Conservation (phyloP, 2,888 invertebrate genomes). For the Operophtera brumata region DNA sequence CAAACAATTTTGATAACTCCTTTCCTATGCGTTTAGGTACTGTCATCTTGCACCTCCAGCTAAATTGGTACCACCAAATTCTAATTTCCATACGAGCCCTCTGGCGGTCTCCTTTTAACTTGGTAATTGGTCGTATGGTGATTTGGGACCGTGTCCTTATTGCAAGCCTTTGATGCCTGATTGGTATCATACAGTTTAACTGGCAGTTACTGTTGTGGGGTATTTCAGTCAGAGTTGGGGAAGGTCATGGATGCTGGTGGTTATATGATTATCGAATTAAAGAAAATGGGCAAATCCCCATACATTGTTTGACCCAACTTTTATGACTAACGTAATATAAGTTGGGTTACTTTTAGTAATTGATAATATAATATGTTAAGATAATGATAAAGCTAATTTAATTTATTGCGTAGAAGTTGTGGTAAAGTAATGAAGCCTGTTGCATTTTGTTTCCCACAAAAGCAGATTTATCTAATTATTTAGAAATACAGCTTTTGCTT, state of each 20-base stretch:
- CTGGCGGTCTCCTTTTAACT: conserved; percentile 67
- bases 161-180: conserved; percentile 67
- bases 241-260: conserved; percentile 40
- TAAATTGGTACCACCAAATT: conserved; percentile 78
- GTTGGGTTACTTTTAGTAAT: too few species aligned
- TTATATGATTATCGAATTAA: background rate
- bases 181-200: conserved; percentile 43
- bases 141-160: conserved; percentile 49
- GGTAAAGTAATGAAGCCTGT: too few species aligned
- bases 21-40: conserved; percentile 61
- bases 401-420: too few species aligned
- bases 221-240: conserved; percentile 42
- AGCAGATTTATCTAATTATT: too few species aligned
- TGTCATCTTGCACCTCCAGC: conserved; percentile 75
- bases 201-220: conserved; percentile 34
- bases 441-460: too few species aligned
- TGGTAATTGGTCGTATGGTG: conserved; percentile 73
- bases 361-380: too few species aligned
- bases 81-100: conserved; percentile 73
- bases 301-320: too few species aligned
- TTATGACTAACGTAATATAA: too few species aligned
- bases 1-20: conserved; percentile 57
- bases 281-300: too few species aligned
- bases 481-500: too few species aligned
- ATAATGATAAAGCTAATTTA: too few species aligned